These are phyloP conservation scores for Drosophila neocordata DNA, from an alignment of 1,140 invertebrate genomes.

Conservation along the genomic window DNA sequence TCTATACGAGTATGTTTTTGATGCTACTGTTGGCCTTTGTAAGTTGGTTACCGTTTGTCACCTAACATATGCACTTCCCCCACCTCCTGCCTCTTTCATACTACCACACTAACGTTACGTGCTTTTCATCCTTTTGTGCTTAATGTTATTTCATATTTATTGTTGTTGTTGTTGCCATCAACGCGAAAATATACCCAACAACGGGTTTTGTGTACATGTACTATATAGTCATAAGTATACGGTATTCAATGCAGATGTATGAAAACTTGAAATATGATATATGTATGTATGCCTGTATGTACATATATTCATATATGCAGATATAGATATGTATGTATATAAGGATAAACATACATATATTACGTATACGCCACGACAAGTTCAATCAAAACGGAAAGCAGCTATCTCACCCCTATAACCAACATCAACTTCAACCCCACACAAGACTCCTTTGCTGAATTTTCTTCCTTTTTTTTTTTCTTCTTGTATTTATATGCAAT, in stretches of 20 bases:
- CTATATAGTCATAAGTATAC: conserved; percentile 27
- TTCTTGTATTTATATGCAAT: conserved; percentile 74
- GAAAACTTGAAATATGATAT: conserved; percentile 40
- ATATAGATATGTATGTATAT: conserved; percentile 15
- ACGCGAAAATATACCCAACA: conserved; percentile 50
- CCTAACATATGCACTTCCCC: not conserved
- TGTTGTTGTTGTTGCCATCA: conserved; percentile 48
- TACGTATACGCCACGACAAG: conserved; percentile 66
- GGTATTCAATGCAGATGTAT: conserved; percentile 67
- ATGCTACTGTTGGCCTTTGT: not conserved
- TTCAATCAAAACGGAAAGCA: conserved; percentile 64
- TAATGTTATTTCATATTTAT: conserved; percentile 61
- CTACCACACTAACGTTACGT: not conserved
- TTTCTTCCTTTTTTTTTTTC: not conserved
- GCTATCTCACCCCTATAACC: conserved; percentile 39
- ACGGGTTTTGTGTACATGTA: not conserved
- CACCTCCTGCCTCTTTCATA: not conserved
- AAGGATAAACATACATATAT: conserved; percentile 65
- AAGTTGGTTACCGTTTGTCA: not conserved
- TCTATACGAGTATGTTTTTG: not conserved
- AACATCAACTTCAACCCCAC: not conserved
- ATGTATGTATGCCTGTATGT: conserved; percentile 11
- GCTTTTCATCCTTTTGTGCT: conserved; percentile 33
- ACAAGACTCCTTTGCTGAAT: conserved; percentile 16
- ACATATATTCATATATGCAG: conserved; percentile 26